These are phyloP conservation scores for Bos indicus DNA, from an alignment of 2,113 vertebrate genomes.

Conservation along the genomic window DNA sequence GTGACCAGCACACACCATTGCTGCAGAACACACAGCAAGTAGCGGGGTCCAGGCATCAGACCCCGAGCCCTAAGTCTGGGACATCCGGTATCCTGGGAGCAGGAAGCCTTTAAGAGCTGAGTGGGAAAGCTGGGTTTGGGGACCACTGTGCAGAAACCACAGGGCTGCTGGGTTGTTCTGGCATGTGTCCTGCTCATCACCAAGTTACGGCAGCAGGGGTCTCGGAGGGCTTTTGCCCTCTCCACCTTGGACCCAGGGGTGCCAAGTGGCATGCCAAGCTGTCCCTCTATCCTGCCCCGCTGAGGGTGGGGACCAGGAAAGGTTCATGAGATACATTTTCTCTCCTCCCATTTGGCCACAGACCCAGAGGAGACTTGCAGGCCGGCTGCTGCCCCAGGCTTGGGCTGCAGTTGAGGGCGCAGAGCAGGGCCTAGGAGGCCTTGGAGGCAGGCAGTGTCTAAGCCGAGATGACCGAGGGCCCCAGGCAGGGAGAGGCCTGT, in stretches of 20 bases:
- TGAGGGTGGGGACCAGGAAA: background rate
- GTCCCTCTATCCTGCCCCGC: background rate
- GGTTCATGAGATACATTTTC: background rate
- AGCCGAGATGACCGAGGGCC: background rate
- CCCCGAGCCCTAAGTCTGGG: background rate
- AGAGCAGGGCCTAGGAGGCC: background rate
- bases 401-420: background rate
- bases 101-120: background rate
- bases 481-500: no score
- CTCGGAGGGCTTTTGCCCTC: background rate
- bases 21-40: background rate
- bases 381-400: background rate
- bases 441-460: background rate
- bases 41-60: background rate
- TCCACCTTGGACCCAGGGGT: background rate
- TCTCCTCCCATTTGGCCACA: background rate
- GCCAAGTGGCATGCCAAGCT: background rate
- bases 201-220: no score
- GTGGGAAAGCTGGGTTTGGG: background rate
- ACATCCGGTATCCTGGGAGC: background rate
- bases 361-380: background rate
- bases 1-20: background rate
- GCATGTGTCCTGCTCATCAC: background rate
- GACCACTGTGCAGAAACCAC: background rate
- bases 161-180: background rate